Conservation (phyloP, 2,888 invertebrate genomes). For the Rosalia funebris region DNA sequence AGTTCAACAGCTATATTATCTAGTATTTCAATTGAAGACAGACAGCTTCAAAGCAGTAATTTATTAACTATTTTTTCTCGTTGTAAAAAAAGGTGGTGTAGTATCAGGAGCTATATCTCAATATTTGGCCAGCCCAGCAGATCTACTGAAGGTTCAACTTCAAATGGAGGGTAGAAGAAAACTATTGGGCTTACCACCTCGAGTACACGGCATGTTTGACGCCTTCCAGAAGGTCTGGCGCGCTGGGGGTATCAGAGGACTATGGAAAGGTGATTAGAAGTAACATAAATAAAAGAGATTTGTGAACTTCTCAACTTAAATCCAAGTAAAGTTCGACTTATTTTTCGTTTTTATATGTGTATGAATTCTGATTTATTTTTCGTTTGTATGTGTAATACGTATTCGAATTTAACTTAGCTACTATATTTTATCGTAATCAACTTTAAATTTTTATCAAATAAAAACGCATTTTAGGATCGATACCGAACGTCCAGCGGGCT, state of each 20-base stretch:
- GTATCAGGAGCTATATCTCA: conserved; percentile 87
- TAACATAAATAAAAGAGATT: background rate
- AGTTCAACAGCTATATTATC: conserved; percentile 47
- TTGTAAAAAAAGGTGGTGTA: conserved; percentile 78
- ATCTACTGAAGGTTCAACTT: conserved; percentile 93
- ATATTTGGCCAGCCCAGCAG: conserved; percentile 89
- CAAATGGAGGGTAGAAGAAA: conserved; percentile 90
- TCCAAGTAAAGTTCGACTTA: too few species aligned
- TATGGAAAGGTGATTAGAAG: conserved; percentile 83
- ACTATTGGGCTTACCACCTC: conserved; percentile 81
- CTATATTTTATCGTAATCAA: too few species aligned
- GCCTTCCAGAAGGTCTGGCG: conserved; percentile 79
- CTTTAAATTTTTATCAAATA: background rate
- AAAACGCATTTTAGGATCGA: conserved; percentile 69
- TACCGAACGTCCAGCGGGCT: conserved; percentile 88
- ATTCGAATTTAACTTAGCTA: too few species aligned
- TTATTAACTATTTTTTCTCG: too few species aligned
- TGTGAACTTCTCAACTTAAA: too few species aligned
- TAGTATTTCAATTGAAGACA: background rate
- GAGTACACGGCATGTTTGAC: conserved; percentile 80
- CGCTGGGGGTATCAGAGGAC: conserved; percentile 80
- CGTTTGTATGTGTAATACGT: too few species aligned
- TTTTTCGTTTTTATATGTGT: too few species aligned
- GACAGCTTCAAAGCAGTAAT: too few species aligned
- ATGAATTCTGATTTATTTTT: too few species aligned